Evolutionary conservation across 2,888 invertebrate genomes (phyloP).

Genomic region (Pimpla rufipes): DNA sequence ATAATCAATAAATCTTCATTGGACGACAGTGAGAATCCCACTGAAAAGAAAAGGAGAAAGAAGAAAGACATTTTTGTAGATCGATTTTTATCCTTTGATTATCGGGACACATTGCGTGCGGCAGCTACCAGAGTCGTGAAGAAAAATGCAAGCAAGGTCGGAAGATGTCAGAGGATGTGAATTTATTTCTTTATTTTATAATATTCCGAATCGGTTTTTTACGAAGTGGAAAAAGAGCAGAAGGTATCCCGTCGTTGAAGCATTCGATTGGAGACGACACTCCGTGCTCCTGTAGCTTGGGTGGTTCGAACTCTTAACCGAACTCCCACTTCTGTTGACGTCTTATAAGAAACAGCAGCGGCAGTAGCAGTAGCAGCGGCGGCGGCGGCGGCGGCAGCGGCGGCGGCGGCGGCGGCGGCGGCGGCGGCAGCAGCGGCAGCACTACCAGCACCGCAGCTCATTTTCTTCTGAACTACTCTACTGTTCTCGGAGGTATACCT

Average conservation of each 20-base stretch:
- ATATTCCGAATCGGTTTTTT: too few species aligned
- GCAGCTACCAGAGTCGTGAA: too few species aligned
- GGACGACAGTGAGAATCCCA: too few species aligned
- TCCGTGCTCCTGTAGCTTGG: constrained; percentile 2
- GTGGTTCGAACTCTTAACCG: constrained; percentile 36
- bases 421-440: constrained; percentile 12
- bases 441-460: constrained; percentile 22
- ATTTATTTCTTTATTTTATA: too few species aligned
- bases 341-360: constrained; percentile 46
- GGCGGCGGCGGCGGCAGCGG: not conserved
- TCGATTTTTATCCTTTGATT: too few species aligned
- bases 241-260: constrained; percentile 31
- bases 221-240: too few species aligned
- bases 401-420: constrained; percentile 15
- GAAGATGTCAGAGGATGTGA: too few species aligned
- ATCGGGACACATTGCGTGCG: too few species aligned
- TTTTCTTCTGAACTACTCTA: constrained; percentile 56
- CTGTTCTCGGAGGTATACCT: constrained; percentile 53
- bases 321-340: constrained; percentile 49
- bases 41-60: too few species aligned
- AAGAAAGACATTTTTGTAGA: too few species aligned
- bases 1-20: too few species aligned
- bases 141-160: too few species aligned
- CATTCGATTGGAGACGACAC: constrained; percentile 25
- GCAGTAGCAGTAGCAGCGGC: constrained; percentile 19